These are phyloP conservation scores for Neofelis nebulosa DNA, from an alignment of 2,113 vertebrate genomes.

Conservation along the genomic window DNA sequence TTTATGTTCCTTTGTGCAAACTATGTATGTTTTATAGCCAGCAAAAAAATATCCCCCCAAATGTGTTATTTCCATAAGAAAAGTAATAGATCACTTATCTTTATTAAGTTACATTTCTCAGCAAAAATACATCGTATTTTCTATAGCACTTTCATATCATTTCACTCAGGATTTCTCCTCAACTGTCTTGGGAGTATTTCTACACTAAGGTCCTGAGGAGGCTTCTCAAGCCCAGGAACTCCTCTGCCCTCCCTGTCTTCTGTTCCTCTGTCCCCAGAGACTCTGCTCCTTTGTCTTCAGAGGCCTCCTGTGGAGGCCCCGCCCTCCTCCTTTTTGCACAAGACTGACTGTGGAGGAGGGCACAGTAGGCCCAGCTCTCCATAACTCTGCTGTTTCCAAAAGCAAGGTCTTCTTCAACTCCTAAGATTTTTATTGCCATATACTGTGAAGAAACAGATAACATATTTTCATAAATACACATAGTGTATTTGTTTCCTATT, in stretches of 20 bases:
- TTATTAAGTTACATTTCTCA: neutral
- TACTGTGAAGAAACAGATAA: neutral
- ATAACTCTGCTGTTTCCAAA: neutral
- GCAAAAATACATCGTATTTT: conserved; percentile 4
- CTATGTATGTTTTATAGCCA: neutral
- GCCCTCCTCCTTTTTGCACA: neutral
- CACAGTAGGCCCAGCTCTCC: neutral
- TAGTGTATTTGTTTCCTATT: neutral
- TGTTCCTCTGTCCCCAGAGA: neutral
- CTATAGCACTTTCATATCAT: neutral
- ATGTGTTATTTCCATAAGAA: neutral
- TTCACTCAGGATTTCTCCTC: neutral
- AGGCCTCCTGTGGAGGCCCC: neutral
- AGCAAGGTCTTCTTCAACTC: neutral
- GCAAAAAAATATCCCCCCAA: neutral
- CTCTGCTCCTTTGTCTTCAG: neutral
- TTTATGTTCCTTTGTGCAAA: neutral
- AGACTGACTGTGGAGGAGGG: neutral
- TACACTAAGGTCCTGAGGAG: neutral
- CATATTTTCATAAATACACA: neutral
- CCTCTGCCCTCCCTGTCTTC: neutral
- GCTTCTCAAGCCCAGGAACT: neutral
- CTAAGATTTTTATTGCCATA: neutral
- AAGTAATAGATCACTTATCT: neutral
- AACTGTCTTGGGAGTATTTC: neutral